Evolutionary conservation across 2,797 vertebrate species (phyloP), one percentile per base, ranked within the genome.

Genomic region (Vespertilio murinus): DNA sequence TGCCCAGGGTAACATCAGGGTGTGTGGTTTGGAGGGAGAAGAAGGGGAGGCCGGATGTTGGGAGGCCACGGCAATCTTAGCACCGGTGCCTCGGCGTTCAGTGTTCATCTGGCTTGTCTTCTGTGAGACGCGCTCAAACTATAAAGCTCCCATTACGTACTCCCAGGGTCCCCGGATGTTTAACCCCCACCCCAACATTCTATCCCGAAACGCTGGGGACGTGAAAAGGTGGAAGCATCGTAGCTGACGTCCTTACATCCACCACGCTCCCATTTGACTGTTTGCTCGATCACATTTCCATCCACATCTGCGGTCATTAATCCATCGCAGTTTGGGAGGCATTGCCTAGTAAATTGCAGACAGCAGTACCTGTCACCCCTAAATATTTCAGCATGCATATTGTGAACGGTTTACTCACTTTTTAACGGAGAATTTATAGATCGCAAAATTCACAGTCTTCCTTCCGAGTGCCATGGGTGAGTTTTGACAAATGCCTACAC

Each of bases 21-120:
- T 25, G 18, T n/a, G 10, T 42, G 8, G 0, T 52, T 65, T 69
- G 82, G 69, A 84, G 16, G 70, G 52, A 40, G 8, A 59, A 5
- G 64, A n/a, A n/a, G 30, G 2, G 54, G 74, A 70, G 42, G 22
- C 25, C 1, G 5, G 73, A 2, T 52, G 2, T 35, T 23, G 52
- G 22, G 49, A 6, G 49, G 45, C 40, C 16, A n/a, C 59, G 14
- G n/a, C 20, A 13, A 49, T 38, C 73, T 71, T 16, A 80, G 80
- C 40, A 33, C 81, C 78, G 35, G 47, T n/a, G 71, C 45, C 59
- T 69, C 35, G 13, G 75, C 54, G 3, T 91, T 81, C 75, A 47
- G 64, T 90, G 59, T 84, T 54, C 42, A 33, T 67, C 54, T 83
- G 42, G 56, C 61, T 91, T 80, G 87, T 94, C 94, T 75, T 69